Evolutionary conservation across 2,113 vertebrate genomes (phyloP).

Genomic region (Petrocephalus zakoni): DNA sequence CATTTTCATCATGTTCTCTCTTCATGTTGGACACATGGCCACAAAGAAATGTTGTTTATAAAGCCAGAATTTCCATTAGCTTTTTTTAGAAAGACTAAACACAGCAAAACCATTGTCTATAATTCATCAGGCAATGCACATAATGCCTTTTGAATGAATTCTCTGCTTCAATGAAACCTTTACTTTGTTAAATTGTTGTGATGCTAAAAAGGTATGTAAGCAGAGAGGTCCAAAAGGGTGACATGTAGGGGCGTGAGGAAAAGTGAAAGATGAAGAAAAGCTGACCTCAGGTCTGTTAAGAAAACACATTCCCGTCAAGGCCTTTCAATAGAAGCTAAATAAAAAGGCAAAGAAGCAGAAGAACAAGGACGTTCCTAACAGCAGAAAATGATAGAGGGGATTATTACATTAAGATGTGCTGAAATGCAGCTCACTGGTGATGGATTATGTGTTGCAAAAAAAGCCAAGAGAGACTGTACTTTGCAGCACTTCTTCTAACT

Average conservation of each 20-base stretch:
- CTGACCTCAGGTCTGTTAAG: slow-evolving; percentile 9
- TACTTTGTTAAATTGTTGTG: not conserved
- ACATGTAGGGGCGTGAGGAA: not conserved
- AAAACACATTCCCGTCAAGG: slow-evolving; percentile 6
- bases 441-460: slow-evolving; percentile 10
- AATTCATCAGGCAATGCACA: not conserved
- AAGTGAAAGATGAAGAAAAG: slow-evolving; percentile 15
- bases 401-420: slow-evolving; percentile 26
- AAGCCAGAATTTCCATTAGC: not conserved
- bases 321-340: slow-evolving; percentile 1
- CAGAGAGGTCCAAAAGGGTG: not conserved
- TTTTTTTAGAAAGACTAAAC: not conserved
- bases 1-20: not conserved
- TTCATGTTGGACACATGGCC: not conserved
- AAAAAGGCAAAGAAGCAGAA: not conserved
- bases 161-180: not conserved
- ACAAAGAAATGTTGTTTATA: not conserved
- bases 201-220: not conserved
- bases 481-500: not conserved
- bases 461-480: not conserved
- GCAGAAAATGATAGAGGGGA: slow-evolving; percentile 14
- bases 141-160: not conserved
- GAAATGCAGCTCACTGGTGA: slow-evolving; percentile 15
- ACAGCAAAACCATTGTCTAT: not conserved
- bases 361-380: slow-evolving; percentile 24